phyloP scores from a whole-genome alignment of 2,888 invertebrate genomes.

The Xestia rhomboidea region DNA sequence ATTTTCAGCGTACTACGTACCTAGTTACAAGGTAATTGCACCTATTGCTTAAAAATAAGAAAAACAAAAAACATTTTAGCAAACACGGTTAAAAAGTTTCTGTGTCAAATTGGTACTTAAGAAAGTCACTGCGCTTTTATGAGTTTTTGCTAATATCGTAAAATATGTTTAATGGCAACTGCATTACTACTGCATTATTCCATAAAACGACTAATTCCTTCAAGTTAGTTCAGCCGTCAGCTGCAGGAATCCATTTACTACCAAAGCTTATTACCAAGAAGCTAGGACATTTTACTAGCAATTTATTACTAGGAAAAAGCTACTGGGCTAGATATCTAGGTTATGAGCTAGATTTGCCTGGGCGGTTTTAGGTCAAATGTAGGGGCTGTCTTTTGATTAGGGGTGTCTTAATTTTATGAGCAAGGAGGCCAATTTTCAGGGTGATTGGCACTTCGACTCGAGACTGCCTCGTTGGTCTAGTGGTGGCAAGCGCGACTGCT shows the following conservation, averaged over 20 bases:
- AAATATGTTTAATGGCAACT: conserved; percentile 29
- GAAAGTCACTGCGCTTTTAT: background rate
- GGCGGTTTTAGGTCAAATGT: conserved; percentile 29
- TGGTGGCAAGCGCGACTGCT: no score
- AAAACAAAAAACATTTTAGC: background rate
- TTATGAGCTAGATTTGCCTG: background rate
- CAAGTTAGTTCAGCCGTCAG: background rate
- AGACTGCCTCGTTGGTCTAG: no score
- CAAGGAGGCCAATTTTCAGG: no score
- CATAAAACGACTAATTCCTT: conserved; percentile 18
- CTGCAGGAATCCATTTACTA: conserved; percentile 14
- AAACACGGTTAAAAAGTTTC: background rate
- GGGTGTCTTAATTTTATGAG: conserved; percentile 3
- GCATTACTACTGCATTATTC: conserved; percentile 36
- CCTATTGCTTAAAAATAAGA: background rate
- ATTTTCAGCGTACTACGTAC: no score
- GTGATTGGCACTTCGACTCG: no score
- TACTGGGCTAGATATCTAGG: conserved; percentile 28
- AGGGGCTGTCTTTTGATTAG: background rate
- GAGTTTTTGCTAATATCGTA: background rate
- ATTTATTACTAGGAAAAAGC: conserved; percentile 33
- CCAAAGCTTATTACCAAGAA: conserved; percentile 3
- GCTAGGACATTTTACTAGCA: background rate
- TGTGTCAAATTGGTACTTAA: background rate
- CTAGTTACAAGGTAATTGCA: no score